phyloP scores from a whole-genome alignment of 2,113 vertebrate species.

The Morone saxatilis region DNA sequence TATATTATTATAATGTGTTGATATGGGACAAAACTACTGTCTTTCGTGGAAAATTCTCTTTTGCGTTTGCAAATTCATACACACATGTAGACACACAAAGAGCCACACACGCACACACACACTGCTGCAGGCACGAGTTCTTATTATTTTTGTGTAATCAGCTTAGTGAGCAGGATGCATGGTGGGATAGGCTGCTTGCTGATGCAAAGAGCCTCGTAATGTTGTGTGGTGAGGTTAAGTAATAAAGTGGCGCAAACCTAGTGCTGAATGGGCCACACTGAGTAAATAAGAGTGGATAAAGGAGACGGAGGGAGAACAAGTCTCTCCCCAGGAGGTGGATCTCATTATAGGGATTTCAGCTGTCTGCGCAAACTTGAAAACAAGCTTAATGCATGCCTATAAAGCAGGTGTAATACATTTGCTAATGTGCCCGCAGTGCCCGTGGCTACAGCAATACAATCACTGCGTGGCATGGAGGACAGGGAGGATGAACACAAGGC shows the following conservation, averaged over 20 bases:
- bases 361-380: slow-evolving; percentile 76
- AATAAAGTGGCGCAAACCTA: slow-evolving; percentile 83
- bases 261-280: slow-evolving; percentile 76
- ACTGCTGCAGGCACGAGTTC: slow-evolving; percentile 71
- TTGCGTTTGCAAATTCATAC: slow-evolving; percentile 35
- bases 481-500: slow-evolving; percentile 43
- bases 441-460: slow-evolving; percentile 67
- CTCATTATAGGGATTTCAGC: slow-evolving; percentile 85
- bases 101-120: slow-evolving; percentile 30
- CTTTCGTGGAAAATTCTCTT: slow-evolving; percentile 35
- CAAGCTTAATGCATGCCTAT: slow-evolving; percentile 83
- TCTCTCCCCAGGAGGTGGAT: slow-evolving; percentile 82
- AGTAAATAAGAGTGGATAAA: slow-evolving; percentile 82
- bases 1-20: neutral
- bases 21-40: slow-evolving; percentile 8
- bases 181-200: slow-evolving; percentile 76
- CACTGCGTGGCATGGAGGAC: slow-evolving; percentile 53
- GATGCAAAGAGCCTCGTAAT: slow-evolving; percentile 83
- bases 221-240: slow-evolving; percentile 82
- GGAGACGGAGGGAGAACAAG: slow-evolving; percentile 67
- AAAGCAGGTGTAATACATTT: slow-evolving; percentile 85
- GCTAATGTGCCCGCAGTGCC: slow-evolving; percentile 76
- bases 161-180: slow-evolving; percentile 82
- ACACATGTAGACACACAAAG: slow-evolving; percentile 44
- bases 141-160: slow-evolving; percentile 89